Evolutionary conservation across 1,140 invertebrate genomes (phyloP).

Genomic region (Solenopsis invicta): DNA sequence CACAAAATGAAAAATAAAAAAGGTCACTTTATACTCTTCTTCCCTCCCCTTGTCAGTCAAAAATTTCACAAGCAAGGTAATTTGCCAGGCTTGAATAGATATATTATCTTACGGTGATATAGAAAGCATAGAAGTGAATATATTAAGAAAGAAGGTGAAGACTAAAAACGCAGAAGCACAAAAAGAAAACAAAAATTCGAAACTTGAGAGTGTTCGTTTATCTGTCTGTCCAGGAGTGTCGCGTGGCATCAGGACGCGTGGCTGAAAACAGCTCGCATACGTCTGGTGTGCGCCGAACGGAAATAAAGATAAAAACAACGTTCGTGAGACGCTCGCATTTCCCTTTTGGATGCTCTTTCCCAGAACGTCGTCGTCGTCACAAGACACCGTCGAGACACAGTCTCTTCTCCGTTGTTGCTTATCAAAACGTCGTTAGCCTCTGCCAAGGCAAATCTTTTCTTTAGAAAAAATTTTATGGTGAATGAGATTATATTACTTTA

Average conservation of each 20-base stretch:
- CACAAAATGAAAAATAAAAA: neutral
- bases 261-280: conserved; percentile 43
- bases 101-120: neutral
- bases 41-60: too few relatives aligned
- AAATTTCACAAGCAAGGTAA: too few relatives aligned
- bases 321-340: conserved; percentile 6
- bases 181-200: conserved; percentile 1
- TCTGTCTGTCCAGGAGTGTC: conserved; percentile 22
- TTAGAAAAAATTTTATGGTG: neutral
- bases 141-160: neutral
- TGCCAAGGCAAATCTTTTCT: neutral
- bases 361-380: conserved; percentile 27
- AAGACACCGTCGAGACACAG: conserved; percentile 43
- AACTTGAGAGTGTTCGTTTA: neutral
- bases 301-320: conserved; percentile 49
- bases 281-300: conserved; percentile 34
- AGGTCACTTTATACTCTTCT: too few relatives aligned
- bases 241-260: conserved; percentile 14
- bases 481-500: too few relatives aligned
- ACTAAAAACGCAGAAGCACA: neutral
- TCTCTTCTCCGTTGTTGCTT: neutral
- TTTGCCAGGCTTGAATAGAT: too few relatives aligned
- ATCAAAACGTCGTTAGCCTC: neutral
- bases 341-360: conserved; percentile 25
- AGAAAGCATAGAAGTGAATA: neutral